Percentiles rank a stretch among this genome's conserved stretches.
These are phyloP conservation scores for Eupithecia insigniata DNA, from an alignment of 2,888 invertebrate species.

Conservation along the genomic window DNA sequence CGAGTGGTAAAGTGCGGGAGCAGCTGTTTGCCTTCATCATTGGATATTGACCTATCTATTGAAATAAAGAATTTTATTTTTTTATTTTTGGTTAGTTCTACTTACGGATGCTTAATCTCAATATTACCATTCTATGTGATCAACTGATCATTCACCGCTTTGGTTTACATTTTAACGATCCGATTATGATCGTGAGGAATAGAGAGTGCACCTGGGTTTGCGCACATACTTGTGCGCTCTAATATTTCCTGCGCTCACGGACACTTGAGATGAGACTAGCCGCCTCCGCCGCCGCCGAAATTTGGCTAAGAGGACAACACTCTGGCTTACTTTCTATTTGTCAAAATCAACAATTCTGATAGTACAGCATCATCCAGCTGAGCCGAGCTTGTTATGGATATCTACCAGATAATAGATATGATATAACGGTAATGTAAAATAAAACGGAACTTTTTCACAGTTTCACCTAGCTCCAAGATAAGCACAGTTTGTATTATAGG, in stretches of 20 bases:
- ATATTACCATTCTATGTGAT: constrained; percentile 6
- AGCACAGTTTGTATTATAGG: no score
- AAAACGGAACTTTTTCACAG: no score
- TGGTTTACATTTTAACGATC: background rate
- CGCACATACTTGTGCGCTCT: background rate
- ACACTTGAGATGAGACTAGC: background rate
- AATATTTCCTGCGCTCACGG: background rate
- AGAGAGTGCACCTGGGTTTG: background rate
- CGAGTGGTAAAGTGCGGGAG: background rate
- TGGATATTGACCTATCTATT: background rate
- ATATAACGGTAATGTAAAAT: background rate
- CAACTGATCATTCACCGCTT: background rate
- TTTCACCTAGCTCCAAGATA: no score
- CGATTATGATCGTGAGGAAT: background rate
- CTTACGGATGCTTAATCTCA: background rate
- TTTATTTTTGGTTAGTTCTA: background rate
- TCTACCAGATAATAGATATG: background rate
- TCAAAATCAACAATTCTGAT: background rate
- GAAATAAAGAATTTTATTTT: background rate
- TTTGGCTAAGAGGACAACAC: background rate
- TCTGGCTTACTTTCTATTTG: background rate
- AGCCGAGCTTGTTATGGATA: background rate
- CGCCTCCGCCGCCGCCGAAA: background rate
- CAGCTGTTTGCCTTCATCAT: background rate
- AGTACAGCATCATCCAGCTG: background rate